Conservation (phyloP, 2,888 invertebrate genomes). For the Kryphioiulus occultus region DNA sequence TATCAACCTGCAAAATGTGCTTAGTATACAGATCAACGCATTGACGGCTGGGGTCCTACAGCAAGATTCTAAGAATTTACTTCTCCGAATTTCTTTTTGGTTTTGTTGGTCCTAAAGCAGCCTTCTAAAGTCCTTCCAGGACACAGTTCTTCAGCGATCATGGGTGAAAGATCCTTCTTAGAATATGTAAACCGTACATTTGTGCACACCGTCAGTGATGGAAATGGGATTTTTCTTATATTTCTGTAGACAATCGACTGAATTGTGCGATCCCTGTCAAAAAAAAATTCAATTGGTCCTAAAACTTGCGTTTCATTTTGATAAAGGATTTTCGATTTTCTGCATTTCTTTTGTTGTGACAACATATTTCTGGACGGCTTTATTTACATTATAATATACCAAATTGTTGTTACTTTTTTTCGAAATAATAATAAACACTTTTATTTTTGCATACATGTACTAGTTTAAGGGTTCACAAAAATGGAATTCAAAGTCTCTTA, state of each 20-base stretch:
- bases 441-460: no score
- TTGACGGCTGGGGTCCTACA: neutral
- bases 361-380: no score
- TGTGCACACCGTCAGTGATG: constrained; percentile 47
- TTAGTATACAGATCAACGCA: neutral
- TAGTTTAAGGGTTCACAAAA: no score
- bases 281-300: no score
- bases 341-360: no score
- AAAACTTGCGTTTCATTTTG: neutral
- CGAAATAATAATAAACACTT: no score
- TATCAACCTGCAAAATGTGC: neutral
- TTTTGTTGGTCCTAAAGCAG: constrained; percentile 7
- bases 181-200: constrained; percentile 30
- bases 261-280: constrained; percentile 41
- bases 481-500: no score
- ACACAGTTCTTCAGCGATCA: neutral
- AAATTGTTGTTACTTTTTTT: no score
- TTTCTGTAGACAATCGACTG: constrained; percentile 45
- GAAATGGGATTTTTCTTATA: constrained; percentile 43
- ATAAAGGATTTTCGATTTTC: neutral
- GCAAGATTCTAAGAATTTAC: neutral
- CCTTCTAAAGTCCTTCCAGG: constrained; percentile 20
- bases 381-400: no score
- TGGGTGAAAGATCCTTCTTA: neutral
- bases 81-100: constrained; percentile 8